phyloP scores from a whole-genome alignment of 1,140 invertebrate genomes.

The Aradophagus sp. region DNA sequence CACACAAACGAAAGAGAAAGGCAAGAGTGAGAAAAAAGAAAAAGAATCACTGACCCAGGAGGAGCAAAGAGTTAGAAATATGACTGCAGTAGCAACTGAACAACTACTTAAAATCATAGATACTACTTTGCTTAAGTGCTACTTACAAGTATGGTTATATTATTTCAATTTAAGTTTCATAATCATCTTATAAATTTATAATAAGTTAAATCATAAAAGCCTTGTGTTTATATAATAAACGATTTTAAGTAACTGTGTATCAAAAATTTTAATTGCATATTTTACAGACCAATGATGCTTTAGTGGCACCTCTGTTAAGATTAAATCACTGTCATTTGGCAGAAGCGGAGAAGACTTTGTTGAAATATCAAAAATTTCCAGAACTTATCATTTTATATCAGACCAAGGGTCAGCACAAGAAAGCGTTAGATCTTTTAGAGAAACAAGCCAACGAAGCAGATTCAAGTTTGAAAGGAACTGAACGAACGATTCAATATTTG shows the following conservation, averaged over 20 bases:
- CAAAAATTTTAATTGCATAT: too few relatives aligned
- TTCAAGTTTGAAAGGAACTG: constrained; percentile 86
- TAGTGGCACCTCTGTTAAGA: constrained; percentile 91
- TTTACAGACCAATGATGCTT: constrained; percentile 91
- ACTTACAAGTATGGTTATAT: constrained; percentile 84
- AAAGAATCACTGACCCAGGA: constrained; percentile 66
- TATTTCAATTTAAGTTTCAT: constrained; percentile 31
- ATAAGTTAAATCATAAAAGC: too few relatives aligned
- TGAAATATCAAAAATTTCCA: constrained; percentile 89
- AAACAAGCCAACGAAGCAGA: constrained; percentile 86
- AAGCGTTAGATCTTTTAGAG: constrained; percentile 91
- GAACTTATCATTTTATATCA: constrained; percentile 98
- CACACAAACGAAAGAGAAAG: constrained; percentile 69
- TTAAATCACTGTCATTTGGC: constrained; percentile 96
- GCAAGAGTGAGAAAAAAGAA: constrained; percentile 66
- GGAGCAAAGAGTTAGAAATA: constrained; percentile 64
- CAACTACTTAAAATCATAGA: constrained; percentile 95
- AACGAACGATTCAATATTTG: constrained; percentile 92
- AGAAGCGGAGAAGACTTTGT: constrained; percentile 92
- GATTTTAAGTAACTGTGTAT: too few relatives aligned
- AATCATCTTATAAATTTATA: constrained; percentile 11
- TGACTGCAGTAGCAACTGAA: constrained; percentile 70
- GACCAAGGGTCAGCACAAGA: constrained; percentile 92
- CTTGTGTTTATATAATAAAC: too few relatives aligned
- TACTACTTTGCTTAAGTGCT: constrained; percentile 96